Evolutionary conservation across 2,888 invertebrate genomes (phyloP).

Genomic region (Clivina fossor): DNA sequence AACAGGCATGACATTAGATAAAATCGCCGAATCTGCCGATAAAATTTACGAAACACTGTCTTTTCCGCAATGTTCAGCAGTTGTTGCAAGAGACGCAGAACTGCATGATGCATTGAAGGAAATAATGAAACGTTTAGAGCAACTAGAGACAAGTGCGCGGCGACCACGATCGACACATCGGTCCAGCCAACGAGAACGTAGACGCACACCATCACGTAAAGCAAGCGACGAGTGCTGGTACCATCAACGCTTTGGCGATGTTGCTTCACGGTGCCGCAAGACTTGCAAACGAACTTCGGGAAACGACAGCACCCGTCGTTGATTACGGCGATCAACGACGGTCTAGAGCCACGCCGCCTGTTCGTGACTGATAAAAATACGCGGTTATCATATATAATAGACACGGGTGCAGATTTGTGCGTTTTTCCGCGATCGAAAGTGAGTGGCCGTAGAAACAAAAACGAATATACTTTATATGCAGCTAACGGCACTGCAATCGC

Average conservation of each 20-base stretch:
- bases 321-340: background rate
- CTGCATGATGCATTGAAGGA: background rate
- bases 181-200: too few relatives aligned
- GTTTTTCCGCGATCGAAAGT: too few relatives aligned
- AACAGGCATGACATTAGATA: background rate
- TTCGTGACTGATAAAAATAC: too few relatives aligned
- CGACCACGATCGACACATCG: background rate
- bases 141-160: background rate
- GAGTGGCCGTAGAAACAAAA: too few relatives aligned
- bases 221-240: constrained; percentile 6
- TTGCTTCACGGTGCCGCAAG: background rate
- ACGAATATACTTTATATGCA: too few relatives aligned
- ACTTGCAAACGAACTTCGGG: background rate
- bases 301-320: background rate
- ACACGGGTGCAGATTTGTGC: too few relatives aligned
- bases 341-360: background rate
- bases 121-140: background rate
- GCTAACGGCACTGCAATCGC: too few relatives aligned
- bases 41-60: constrained; percentile 5
- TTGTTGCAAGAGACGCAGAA: background rate
- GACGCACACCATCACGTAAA: too few relatives aligned
- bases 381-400: too few relatives aligned
- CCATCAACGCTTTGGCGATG: constrained; percentile 1
- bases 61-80: background rate
- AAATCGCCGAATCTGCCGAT: constrained; percentile 5